phyloP scores from a whole-genome alignment of 2,113 vertebrate genomes.

The Pollimyrus isidori region DNA sequence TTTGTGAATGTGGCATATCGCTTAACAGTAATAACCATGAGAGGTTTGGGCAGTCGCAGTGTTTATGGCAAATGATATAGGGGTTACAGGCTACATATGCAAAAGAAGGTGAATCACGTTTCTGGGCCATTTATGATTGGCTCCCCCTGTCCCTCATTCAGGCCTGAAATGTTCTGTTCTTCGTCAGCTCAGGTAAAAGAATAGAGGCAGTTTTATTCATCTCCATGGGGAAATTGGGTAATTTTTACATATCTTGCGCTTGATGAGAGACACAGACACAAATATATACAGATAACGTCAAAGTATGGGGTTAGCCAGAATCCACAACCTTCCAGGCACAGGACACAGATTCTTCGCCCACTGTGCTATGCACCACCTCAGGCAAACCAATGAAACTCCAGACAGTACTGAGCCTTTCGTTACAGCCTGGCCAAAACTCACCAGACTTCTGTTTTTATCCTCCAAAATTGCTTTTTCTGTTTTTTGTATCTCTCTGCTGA shows the following conservation, averaged over 20 bases:
- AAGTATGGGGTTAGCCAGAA: not conserved
- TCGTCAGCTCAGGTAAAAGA: not conserved
- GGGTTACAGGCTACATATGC: not conserved
- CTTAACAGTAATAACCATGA: not conserved
- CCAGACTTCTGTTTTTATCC: not conserved
- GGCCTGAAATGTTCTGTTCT: not conserved
- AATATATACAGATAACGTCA: not conserved
- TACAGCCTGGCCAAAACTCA: not conserved
- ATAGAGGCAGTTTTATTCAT: not conserved
- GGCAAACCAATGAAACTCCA: not conserved
- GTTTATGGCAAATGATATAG: not conserved
- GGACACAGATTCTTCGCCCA: not conserved
- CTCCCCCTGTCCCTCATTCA: not conserved
- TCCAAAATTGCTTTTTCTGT: not conserved
- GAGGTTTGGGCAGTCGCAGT: not conserved
- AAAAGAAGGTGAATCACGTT: not conserved
- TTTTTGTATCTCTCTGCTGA: not conserved
- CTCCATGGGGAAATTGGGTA: not conserved
- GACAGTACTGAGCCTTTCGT: slow-evolving; percentile 13
- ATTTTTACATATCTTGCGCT: not conserved
- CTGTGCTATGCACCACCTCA: not conserved
- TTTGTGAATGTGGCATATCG: not conserved
- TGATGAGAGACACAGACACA: not conserved
- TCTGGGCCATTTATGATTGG: not conserved
- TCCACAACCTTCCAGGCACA: not conserved